Evolutionary conservation across 2,797 vertebrate species (phyloP), one percentile per base, ranked within the genome.

Genomic region (Perodicticus potto): DNA sequence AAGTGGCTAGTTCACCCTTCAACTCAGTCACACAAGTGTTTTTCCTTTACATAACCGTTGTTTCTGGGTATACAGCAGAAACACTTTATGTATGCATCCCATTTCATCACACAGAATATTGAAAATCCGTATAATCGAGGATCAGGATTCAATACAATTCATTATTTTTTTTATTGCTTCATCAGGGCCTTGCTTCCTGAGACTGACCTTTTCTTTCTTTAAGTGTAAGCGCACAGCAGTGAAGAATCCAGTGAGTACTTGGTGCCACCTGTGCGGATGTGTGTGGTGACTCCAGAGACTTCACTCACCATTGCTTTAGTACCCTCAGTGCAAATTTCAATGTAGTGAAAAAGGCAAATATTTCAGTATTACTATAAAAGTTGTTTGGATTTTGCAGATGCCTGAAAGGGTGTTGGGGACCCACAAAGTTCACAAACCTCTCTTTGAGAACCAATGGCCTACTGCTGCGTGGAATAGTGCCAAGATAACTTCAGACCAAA

Each of bases 291-390:
- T 34, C 27, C 32, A 14, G n/a, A 5, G 16, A 25, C 49, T 73
- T 80, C 55, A 22, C 12, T 93, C 12, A 81, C 65, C 65, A 19
- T n/a, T 4, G 17, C 65, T 67, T n/a, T n/a, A n/a, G 65, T 81
- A 81, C 27, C 34, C 57, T 61, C n/a, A 27, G 25, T 78, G 25
- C 43, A 84, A 34, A 67, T 96, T 92, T 89, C 14, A 55, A 40
- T 61, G 32, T 3, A 72, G 5, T n/a, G 2, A 88, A 86, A 88
- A 80, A 32, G 37, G 2, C 43, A 78, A 69, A 61, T 63, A 82
- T 67, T 87, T 90, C 61, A 81, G 1, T 34, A 37, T 49, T 63
- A 91, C 65, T 82, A 55, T 55, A 23, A 91, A 78, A 95, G 80
- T 61, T 73, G 2, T 86, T 96, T 92, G 82, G 4, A 85, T 93